Base-by-base conservation (phyloP, 2,888 invertebrate genomes). In the Salticus scenicus region DNA sequence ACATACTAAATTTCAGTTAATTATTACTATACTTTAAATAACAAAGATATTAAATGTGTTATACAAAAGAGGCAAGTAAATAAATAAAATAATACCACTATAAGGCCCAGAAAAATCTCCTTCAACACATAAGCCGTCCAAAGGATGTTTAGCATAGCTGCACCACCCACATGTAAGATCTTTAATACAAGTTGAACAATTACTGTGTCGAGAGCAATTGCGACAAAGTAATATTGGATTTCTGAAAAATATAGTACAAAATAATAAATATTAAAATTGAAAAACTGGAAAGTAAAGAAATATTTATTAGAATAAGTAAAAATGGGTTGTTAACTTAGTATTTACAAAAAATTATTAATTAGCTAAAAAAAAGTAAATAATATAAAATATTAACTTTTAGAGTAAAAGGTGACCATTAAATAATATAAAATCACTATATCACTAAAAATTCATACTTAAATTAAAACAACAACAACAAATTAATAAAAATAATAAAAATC, bases 101-200 rank as follows among this genome's bases (percentile, higher is more conserved):
- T 89, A 94, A 0, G 97, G 95, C 27, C 94, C 94, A 90, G 95
- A 95, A 90, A 96, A 97, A 90, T 97, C 96, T 0, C 97, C 97
- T 89, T 95, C 94, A 74, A 96, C 94, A 90, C 97, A 97, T 28
- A 94, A 93, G 0, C 98, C 98, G 88, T 95, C 94, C 88, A 96
- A 96, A 0, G 97, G 97, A 92, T 98, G 97, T 75, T 95, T 95
- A 28, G 94, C 92, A 89, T 96, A 96, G 90, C 96, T 96, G 91
- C 97, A 97, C 98, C 98, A 98, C 8, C 98, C 98, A 91, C 98
- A 98, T 85, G 96, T 96, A 89, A 97, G 93, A 24, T 95, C 94
- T 77, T 94, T 93, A 87, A 98, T 92, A 90, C 98, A 98, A 1
- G 85, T 76, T 27, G 89, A 89, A 88, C 91, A 92, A 8, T 88